phyloP scores from a whole-genome alignment of 2,113 vertebrate genomes.

The Natator depressus region DNA sequence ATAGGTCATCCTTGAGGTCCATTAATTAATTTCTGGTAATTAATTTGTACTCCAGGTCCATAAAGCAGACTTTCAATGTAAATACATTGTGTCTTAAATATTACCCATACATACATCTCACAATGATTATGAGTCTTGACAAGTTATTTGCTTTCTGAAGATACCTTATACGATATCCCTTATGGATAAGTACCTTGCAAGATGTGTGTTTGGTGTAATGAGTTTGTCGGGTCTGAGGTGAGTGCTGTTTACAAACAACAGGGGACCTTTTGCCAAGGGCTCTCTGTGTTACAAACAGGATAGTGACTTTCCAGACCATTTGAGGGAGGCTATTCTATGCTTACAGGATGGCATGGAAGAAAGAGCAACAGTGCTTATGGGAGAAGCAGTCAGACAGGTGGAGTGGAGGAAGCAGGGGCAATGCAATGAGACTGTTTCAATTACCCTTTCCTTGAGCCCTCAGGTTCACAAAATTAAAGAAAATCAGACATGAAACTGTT shows the following conservation, averaged over 20 bases:
- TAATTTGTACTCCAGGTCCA: not conserved
- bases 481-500: not conserved
- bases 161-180: not conserved
- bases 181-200: not conserved
- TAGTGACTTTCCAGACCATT: not conserved
- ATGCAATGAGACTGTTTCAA: not conserved
- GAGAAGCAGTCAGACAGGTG: not conserved
- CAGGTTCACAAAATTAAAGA: not conserved
- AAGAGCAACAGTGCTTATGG: not conserved
- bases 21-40: no score
- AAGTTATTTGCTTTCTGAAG: not conserved
- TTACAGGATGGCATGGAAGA: not conserved
- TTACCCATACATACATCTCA: not conserved
- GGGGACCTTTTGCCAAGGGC: not conserved
- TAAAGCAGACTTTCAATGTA: not conserved
- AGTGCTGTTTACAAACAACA: not conserved
- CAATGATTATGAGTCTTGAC: not conserved
- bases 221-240: not conserved
- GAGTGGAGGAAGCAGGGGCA: not conserved
- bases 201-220: not conserved
- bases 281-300: not conserved
- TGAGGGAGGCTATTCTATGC: not conserved
- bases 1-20: no score
- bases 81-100: not conserved
- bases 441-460: not conserved